These are phyloP conservation scores for Nipponacmea schrenckii DNA, from an alignment of 2,888 invertebrate species.

Conservation along the genomic window DNA sequence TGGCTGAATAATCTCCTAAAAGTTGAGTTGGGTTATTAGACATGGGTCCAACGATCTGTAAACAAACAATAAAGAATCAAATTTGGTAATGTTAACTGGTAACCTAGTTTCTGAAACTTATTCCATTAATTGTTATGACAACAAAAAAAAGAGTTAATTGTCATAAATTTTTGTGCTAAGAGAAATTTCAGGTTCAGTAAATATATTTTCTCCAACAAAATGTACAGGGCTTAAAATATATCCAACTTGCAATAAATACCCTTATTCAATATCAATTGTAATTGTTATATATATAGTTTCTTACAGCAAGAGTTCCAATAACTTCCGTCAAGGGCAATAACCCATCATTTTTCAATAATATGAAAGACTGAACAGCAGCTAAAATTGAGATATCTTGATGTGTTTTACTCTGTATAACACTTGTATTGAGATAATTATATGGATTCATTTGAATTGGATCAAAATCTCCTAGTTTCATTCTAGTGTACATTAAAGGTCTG, in stretches of 20 bases:
- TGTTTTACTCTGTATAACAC: conserved; percentile 38
- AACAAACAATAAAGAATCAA: background rate
- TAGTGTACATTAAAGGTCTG: conserved; percentile 29
- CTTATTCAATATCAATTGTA: background rate
- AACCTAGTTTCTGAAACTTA: too few species aligned
- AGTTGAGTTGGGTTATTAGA: conserved; percentile 51
- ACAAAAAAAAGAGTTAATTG: too few species aligned
- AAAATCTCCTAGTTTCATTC: conserved; percentile 38
- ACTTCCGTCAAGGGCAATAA: conserved; percentile 29
- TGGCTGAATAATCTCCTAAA: conserved; percentile 60
- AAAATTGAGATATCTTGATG: conserved; percentile 39
- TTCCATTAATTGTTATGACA: too few species aligned
- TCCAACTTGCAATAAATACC: too few species aligned
- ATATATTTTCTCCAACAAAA: too few species aligned
- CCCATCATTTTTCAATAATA: conserved; percentile 46
- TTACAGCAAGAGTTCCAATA: conserved; percentile 8
- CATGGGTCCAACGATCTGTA: conserved; percentile 64
- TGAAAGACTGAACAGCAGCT: conserved; percentile 43
- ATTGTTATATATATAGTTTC: background rate
- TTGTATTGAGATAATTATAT: conserved; percentile 34
- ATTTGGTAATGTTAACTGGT: background rate
- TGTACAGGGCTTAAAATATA: too few species aligned
- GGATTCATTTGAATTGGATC: conserved; percentile 46
- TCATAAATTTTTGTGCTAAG: too few species aligned
- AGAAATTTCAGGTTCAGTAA: too few species aligned